These are phyloP conservation scores for Potamarius usumacintae DNA, from an alignment of 2,113 vertebrate species.

Conservation along the genomic window DNA sequence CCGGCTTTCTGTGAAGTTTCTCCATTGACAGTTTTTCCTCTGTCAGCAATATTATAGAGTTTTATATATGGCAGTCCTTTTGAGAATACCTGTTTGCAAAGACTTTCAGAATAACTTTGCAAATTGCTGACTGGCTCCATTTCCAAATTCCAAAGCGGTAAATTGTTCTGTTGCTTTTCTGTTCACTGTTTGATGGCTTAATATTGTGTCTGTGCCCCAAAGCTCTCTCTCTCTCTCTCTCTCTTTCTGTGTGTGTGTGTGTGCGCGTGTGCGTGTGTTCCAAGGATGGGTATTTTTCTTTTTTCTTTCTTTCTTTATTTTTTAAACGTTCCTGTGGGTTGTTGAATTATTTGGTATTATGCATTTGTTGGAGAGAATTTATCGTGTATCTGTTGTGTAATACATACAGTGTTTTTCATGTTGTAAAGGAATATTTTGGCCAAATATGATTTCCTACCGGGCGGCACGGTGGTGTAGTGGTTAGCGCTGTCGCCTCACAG, in stretches of 20 bases:
- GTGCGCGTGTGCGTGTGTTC: not conserved
- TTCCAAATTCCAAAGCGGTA: not conserved
- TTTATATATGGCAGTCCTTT: not conserved
- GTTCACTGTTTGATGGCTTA: not conserved
- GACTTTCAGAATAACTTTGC: not conserved
- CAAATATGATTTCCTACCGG: not conserved
- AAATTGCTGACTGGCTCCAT: not conserved
- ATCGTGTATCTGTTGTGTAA: not conserved
- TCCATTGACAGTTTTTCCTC: not conserved
- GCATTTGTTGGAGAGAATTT: not conserved
- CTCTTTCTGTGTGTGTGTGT: not conserved
- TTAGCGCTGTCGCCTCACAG: too few relatives aligned
- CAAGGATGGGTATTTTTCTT: not conserved
- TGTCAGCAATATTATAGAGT: not conserved
- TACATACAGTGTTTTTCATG: not conserved
- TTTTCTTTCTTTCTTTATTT: too few relatives aligned
- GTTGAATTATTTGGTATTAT: not conserved
- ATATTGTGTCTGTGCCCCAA: not conserved
- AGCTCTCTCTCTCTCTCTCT: not conserved
- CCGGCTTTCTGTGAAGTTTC: not conserved
- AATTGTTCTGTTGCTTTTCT: not conserved
- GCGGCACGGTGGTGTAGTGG: too few relatives aligned
- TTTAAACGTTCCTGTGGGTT: not conserved
- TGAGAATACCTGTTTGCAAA: not conserved
- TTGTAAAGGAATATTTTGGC: not conserved